Evolutionary conservation across 2,797 vertebrate genomes (phyloP).

Genomic region (Mionectes olivaceus): DNA sequence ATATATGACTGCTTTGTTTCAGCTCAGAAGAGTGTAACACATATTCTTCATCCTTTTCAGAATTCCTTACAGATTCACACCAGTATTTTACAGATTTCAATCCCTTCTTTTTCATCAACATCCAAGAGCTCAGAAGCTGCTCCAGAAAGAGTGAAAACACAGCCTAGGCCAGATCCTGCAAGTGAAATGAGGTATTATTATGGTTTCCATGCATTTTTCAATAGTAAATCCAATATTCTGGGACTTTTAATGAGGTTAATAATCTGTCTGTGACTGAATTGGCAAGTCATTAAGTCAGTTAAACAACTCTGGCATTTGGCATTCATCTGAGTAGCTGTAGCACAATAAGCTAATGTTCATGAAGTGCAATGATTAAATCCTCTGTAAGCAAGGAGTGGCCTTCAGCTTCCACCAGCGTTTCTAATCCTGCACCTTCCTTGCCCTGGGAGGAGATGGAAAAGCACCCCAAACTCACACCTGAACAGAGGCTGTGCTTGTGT

Average conservation of each 20-base stretch:
- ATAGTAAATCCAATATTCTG: background rate
- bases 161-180: slow-evolving; percentile 51
- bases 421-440: background rate
- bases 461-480: background rate
- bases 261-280: background rate
- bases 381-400: background rate
- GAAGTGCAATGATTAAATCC: background rate
- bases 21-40: background rate
- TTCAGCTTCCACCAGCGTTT: background rate
- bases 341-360: background rate
- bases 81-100: slow-evolving; percentile 79
- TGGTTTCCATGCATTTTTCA: background rate
- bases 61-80: slow-evolving; percentile 74
- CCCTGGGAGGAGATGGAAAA: background rate
- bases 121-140: slow-evolving; percentile 61
- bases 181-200: slow-evolving; percentile 76
- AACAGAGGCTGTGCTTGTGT: background rate
- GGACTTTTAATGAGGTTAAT: background rate
- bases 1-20: background rate
- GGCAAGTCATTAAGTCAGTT: background rate
- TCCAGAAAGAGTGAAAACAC: slow-evolving; percentile 62
- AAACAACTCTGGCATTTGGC: background rate
- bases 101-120: slow-evolving; percentile 76
- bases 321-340: background rate
- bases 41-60: background rate